Evolutionary conservation across 2,888 invertebrate genomes (phyloP), one percentile per base, ranked within the genome.

Genomic region (Zootermopsis nevadensis): DNA sequence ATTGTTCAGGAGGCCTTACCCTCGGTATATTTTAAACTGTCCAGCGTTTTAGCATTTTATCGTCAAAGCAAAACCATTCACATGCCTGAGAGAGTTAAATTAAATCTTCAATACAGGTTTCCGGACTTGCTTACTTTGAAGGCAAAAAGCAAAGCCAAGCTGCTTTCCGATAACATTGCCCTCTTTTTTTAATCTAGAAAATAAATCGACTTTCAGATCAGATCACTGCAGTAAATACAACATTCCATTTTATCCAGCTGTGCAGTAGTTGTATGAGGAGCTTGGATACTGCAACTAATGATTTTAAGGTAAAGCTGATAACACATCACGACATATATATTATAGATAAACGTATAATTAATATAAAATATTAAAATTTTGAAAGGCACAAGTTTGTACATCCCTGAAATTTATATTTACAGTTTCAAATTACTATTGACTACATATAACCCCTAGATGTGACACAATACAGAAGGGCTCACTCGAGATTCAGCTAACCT

Each of bases 91-190:
- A 0, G 30, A 69, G 24, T 69, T 69, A 33, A 69, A 69, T 69
- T 69, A 69, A 69, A 69, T 69, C 69, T 69, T 69, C 69, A 69
- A 69, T 69, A 69, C 24, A 69, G 69, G 69, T 69, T 69, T 31
- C 33, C 22, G 22, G 33, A 15, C 69, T 69, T 69, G 69, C 33
- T 69, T 69, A 69, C 69, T 69, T 69, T 69, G 33, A 69, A 69
- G 69, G 69, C 4, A 69, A 30, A 69, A 69, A 69, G 69, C 69
- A 69, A 33, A 2, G 69, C 24, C 31, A 30, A 33, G 24, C 30
- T 0, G 27, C 7, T 69, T 69, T 33, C 69, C 69, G 33, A 69
- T 69, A 69, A 22, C 33, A 33, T 31, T 33, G 30, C 33, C 12
- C 31, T 66, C 24, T 33, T 69, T 69, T 69, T 69, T 69, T 69